Percentiles rank a stretch among this genome's conserved stretches.
These are phyloP conservation scores for Bathybates hornii DNA, from an alignment of 2,113 vertebrate species.

Conservation along the genomic window DNA sequence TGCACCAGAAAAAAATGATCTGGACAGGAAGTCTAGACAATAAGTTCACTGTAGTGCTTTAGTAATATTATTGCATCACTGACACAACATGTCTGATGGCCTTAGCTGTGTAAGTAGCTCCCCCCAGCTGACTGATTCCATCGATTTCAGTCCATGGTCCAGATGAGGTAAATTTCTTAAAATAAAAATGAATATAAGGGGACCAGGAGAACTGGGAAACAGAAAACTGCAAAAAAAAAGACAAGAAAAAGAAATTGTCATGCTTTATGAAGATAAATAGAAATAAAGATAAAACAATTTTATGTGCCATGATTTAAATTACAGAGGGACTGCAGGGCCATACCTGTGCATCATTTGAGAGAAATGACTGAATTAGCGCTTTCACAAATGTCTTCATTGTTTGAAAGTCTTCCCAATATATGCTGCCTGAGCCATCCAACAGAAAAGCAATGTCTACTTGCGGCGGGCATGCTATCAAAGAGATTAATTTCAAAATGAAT, in stretches of 20 bases:
- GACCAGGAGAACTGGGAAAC: fast-evolving
- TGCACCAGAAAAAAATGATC: not conserved
- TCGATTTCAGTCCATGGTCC: fast-evolving
- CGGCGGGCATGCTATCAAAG: not conserved
- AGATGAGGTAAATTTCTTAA: not conserved
- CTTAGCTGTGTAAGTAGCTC: not conserved
- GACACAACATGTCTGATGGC: not conserved
- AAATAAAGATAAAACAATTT: not conserved
- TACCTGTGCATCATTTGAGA: not conserved
- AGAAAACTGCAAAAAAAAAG: not conserved
- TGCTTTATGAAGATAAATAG: not conserved
- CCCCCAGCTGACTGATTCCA: fast-evolving
- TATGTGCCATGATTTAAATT: not conserved
- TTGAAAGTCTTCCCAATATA: not conserved
- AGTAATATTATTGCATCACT: not conserved
- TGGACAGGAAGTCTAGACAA: fast-evolving
- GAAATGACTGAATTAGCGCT: not conserved
- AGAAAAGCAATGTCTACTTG: not conserved
- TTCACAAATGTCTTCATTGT: not conserved
- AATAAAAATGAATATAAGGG: fast-evolving
- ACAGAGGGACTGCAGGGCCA: not conserved
- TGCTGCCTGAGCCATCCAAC: not conserved
- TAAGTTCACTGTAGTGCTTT: not conserved
- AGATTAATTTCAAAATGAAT: not conserved
- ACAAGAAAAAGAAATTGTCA: not conserved